phyloP scores from a whole-genome alignment of 2,888 invertebrate genomes.

The Acleris cristana region DNA sequence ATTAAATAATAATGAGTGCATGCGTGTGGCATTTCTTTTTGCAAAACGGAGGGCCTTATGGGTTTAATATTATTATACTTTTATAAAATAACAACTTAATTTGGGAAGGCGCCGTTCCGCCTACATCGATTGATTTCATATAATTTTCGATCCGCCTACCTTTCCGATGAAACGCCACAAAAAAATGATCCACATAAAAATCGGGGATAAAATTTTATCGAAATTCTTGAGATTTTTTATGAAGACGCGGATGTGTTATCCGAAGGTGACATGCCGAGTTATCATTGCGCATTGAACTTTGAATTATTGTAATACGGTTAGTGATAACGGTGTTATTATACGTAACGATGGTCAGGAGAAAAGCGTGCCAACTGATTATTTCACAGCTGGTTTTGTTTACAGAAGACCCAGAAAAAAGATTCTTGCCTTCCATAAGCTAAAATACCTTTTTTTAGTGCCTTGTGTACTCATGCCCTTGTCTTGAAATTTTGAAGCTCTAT shows the following conservation, averaged over 20 bases:
- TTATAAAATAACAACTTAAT: conserved; percentile 79
- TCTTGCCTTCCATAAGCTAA: background rate
- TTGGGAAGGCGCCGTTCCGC: conserved; percentile 77
- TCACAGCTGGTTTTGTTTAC: background rate
- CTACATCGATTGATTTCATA: conserved; percentile 77
- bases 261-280: conserved; percentile 23
- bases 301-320: conserved; percentile 24
- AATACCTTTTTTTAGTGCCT: too few species aligned
- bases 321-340: conserved; percentile 15
- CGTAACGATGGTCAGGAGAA: conserved; percentile 11
- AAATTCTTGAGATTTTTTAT: conserved; percentile 26
- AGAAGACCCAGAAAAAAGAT: background rate
- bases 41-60: conserved; percentile 70
- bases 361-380: background rate
- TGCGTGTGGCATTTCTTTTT: conserved; percentile 73
- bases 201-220: conserved; percentile 16
- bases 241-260: conserved; percentile 5
- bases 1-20: conserved; percentile 71
- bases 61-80: conserved; percentile 71
- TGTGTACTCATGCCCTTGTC: too few species aligned
- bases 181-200: conserved; percentile 55
- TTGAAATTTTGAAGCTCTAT: background rate
- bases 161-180: conserved; percentile 64
- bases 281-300: conserved; percentile 34
- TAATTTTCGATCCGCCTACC: conserved; percentile 73